Percentiles rank a stretch among this genome's conserved stretches.
phyloP scores from a whole-genome alignment of 2,797 vertebrate species.

The Meriones psammophilus region DNA sequence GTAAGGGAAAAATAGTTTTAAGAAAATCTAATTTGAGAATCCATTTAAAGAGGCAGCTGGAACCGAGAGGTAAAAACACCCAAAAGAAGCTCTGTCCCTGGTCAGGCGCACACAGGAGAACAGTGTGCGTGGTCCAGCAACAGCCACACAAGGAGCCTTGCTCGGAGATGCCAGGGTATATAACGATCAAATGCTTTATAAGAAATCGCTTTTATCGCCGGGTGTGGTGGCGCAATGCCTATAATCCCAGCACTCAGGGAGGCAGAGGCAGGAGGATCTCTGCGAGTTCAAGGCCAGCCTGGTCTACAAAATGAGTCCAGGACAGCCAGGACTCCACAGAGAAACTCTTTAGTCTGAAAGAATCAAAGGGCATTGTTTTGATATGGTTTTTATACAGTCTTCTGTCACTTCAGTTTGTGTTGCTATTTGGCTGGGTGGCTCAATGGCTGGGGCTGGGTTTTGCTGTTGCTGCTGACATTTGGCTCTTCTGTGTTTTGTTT shows the following conservation, averaged over 20 bases:
- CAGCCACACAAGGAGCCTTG: not conserved
- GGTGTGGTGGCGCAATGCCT: too few species aligned
- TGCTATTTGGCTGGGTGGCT: too few species aligned
- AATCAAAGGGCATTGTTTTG: not conserved
- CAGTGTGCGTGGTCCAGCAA: accelerated
- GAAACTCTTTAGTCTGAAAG: too few species aligned
- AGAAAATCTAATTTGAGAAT: slow-evolving; percentile 40
- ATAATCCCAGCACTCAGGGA: too few species aligned
- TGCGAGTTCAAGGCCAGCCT: too few species aligned
- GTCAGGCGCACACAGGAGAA: accelerated
- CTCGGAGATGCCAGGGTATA: accelerated
- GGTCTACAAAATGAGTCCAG: too few species aligned
- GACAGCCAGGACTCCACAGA: too few species aligned
- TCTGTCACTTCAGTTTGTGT: too few species aligned
- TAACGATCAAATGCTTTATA: not conserved
- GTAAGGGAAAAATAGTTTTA: not conserved
- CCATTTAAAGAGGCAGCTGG: not conserved
- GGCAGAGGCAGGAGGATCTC: too few species aligned
- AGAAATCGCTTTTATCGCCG: not conserved
- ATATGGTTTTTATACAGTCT: not conserved
- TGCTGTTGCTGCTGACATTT: not conserved
- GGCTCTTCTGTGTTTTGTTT: not conserved
- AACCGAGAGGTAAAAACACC: not conserved
- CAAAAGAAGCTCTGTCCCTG: not conserved
- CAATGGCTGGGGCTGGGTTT: not conserved